These are phyloP conservation scores for Metacarcinus magister DNA, from an alignment of 2,888 invertebrate genomes.

Conservation along the genomic window DNA sequence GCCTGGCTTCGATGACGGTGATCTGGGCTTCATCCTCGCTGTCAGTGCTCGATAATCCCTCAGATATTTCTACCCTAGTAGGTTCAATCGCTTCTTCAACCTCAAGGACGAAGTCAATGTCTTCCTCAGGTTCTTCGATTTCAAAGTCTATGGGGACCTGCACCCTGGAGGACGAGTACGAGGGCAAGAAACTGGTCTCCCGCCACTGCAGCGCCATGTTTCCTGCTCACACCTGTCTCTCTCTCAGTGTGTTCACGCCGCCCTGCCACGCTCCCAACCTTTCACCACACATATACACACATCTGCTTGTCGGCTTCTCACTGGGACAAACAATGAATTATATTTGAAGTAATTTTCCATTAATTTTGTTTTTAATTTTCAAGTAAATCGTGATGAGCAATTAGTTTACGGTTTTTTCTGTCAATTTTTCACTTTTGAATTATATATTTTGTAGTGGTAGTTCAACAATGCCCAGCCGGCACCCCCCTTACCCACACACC, in stretches of 20 bases:
- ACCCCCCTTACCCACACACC: not conserved
- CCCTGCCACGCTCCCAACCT: not conserved
- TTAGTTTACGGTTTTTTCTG: not conserved
- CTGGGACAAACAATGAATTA: not conserved
- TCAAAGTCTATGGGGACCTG: conserved; percentile 55
- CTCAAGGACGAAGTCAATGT: conserved; percentile 54
- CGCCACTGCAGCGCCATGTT: conserved; percentile 57
- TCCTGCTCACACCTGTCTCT: not conserved
- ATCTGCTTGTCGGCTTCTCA: not conserved
- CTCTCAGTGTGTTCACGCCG: not conserved
- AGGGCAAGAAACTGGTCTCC: conserved; percentile 61
- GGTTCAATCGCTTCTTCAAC: not conserved
- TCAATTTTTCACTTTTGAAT: not conserved
- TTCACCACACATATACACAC: not conserved
- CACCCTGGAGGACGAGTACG: not conserved
- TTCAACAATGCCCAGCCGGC: not conserved
- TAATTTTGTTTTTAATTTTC: not conserved
- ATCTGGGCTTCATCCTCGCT: conserved; percentile 1
- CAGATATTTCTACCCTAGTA: not conserved
- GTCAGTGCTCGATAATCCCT: conserved; percentile 2
- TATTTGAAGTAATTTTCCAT: not conserved
- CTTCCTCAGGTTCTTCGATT: conserved; percentile 62
- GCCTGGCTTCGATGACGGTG: conserved; percentile 56
- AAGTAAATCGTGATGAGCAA: not conserved
- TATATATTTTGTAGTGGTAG: not conserved